A percentile compares a stretch with the other conserved stretches of the same genome.
phyloP scores from a whole-genome alignment of 2,113 vertebrate species.

The Erythrocercus mccallii region DNA sequence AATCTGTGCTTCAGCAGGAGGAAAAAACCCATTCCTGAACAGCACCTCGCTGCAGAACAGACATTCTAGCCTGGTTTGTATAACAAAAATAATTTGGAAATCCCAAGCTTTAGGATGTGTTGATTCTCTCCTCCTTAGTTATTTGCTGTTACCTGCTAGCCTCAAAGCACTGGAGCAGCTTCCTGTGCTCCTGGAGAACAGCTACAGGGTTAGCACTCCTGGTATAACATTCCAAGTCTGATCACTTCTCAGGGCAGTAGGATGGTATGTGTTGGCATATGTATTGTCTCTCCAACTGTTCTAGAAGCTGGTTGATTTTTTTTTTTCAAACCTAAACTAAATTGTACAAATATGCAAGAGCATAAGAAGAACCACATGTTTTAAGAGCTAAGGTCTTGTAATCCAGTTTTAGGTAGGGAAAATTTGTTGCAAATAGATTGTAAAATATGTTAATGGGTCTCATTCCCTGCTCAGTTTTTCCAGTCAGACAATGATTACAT shows the following conservation, averaged over 20 bases:
- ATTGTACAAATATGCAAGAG: background rate
- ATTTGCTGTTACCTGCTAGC: background rate
- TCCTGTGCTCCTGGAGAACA: background rate
- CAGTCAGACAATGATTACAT: background rate
- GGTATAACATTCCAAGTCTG: background rate
- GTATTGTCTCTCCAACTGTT: background rate
- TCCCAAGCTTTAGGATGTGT: background rate
- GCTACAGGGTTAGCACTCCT: background rate
- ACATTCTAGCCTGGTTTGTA: background rate
- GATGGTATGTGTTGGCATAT: background rate
- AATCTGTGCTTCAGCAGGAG: background rate
- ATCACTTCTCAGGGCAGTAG: background rate
- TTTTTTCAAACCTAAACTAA: background rate
- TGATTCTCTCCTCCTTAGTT: background rate
- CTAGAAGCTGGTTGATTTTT: background rate
- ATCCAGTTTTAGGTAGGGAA: background rate
- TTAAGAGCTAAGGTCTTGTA: background rate
- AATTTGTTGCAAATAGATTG: background rate
- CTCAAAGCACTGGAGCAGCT: background rate
- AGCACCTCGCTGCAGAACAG: background rate
- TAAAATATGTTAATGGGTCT: background rate
- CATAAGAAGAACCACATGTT: background rate
- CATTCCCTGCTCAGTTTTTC: background rate
- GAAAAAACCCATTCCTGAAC: background rate
- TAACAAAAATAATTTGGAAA: background rate